Evolutionary conservation across 2,113 vertebrate species (phyloP).

Genomic region (Furnarius figulus): DNA sequence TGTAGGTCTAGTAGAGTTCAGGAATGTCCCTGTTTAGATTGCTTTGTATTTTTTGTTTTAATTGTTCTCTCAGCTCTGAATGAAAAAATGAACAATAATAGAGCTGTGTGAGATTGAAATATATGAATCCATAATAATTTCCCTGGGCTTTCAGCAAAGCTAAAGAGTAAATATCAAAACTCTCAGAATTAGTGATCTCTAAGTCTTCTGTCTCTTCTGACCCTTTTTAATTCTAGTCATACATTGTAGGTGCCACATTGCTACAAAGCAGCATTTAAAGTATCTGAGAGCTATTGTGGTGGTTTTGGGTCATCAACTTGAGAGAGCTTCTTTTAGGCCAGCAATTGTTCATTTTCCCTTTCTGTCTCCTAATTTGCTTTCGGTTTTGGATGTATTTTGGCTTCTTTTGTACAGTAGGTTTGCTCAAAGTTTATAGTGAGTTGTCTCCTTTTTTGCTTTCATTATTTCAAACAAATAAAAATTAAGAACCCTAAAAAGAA

Average conservation of each 20-base stretch:
- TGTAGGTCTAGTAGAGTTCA: conserved; percentile 71
- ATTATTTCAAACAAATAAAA: conserved; percentile 36
- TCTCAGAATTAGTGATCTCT: conserved; percentile 69
- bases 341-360: conserved; percentile 54
- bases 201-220: conserved; percentile 71
- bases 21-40: conserved; percentile 74
- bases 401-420: conserved; percentile 37
- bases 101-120: conserved; percentile 82
- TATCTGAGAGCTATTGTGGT: conserved; percentile 65
- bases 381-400: conserved; percentile 37
- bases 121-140: conserved; percentile 84
- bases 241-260: conserved; percentile 69
- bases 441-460: conserved; percentile 40
- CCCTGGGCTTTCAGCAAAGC: conserved; percentile 70
- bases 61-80: conserved; percentile 77
- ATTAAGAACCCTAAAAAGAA: not conserved
- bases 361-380: conserved; percentile 33
- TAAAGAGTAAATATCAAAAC: conserved; percentile 78
- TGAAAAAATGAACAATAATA: conserved; percentile 79
- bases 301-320: conserved; percentile 63
- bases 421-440: not conserved
- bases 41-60: conserved; percentile 82
- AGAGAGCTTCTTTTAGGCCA: conserved; percentile 60
- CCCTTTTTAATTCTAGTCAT: conserved; percentile 67
- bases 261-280: conserved; percentile 78